These are phyloP conservation scores for Sicus ferrugineus DNA, from an alignment of 2,888 invertebrate species.

Conservation along the genomic window DNA sequence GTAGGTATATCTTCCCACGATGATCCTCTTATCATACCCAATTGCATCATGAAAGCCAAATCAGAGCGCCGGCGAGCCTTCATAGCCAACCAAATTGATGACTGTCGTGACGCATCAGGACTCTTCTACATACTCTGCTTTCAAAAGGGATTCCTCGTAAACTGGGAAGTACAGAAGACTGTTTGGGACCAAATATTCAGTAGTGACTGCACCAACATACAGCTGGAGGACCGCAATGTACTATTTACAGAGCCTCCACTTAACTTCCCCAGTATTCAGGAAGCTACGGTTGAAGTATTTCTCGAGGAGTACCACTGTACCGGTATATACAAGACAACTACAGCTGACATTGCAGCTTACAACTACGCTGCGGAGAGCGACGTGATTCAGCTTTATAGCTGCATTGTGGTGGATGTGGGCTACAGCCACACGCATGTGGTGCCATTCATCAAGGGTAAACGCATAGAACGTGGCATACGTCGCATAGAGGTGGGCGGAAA, in stretches of 20 bases:
- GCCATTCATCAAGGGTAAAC: slow-evolving; percentile 85
- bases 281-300: slow-evolving; percentile 93
- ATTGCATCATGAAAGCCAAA: slow-evolving; percentile 98
- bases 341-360: slow-evolving; percentile 78
- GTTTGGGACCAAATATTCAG: slow-evolving; percentile 96
- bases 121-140: slow-evolving; percentile 93
- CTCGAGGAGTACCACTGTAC: slow-evolving; percentile 97
- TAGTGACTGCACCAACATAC: slow-evolving; percentile 81
- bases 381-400: slow-evolving; percentile 68
- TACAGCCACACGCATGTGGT: slow-evolving; percentile 95
- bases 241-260: slow-evolving; percentile 94
- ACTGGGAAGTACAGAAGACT: slow-evolving; percentile 92
- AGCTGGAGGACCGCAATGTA: slow-evolving; percentile 79
- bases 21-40: slow-evolving; percentile 83
- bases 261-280: slow-evolving; percentile 91
- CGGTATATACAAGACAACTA: slow-evolving; percentile 80
- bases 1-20: slow-evolving; percentile 77
- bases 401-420: slow-evolving; percentile 90
- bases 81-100: slow-evolving; percentile 93
- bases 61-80: slow-evolving; percentile 93
- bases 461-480: slow-evolving; percentile 74
- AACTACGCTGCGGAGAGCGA: slow-evolving; percentile 69
- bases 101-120: slow-evolving; percentile 94
- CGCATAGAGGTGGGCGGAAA: slow-evolving; percentile 97
- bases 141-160: slow-evolving; percentile 93